Conservation (phyloP, 2,797 vertebrate species). For the Etheostoma perlongum region DNA sequence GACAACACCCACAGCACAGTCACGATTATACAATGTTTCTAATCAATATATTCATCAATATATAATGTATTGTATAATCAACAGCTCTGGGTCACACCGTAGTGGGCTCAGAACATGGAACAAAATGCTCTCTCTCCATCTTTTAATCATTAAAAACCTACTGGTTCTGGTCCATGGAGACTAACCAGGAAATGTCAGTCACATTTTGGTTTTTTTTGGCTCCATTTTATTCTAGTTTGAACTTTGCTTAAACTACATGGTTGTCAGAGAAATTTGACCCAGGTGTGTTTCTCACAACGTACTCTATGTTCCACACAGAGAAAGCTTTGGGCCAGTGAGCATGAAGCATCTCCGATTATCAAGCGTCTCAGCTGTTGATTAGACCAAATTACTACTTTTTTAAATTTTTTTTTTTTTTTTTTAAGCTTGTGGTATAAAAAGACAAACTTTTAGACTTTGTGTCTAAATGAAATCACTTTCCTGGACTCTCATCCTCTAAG, state of each 20-base stretch:
- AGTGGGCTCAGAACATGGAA: slow-evolving; percentile 19
- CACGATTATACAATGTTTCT: slow-evolving; percentile 63
- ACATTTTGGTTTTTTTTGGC: not conserved
- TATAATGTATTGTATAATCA: slow-evolving; percentile 54
- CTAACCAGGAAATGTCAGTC: not conserved
- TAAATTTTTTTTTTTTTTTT: too few relatives aligned
- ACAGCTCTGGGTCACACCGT: slow-evolving; percentile 37
- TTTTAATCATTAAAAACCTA: not conserved
- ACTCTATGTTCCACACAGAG: not conserved
- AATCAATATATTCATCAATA: slow-evolving; percentile 56
- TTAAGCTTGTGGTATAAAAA: not conserved
- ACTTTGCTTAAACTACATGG: not conserved
- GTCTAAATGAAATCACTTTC: not conserved
- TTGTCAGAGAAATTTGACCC: not conserved
- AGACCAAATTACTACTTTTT: not conserved
- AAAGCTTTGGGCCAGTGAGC: slow-evolving; percentile 1
- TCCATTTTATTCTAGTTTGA: not conserved
- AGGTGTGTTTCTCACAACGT: slow-evolving; percentile 1
- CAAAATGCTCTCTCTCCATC: slow-evolving; percentile 1
- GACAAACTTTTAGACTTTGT: slow-evolving; percentile 1
- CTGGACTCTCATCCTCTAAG: not conserved
- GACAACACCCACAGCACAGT: slow-evolving; percentile 67
- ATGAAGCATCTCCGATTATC: not conserved
- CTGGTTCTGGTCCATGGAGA: not conserved
- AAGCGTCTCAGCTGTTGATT: not conserved